Base-by-base conservation (phyloP, 2,797 vertebrate genomes). In the Lacerta bilineata region DNA sequence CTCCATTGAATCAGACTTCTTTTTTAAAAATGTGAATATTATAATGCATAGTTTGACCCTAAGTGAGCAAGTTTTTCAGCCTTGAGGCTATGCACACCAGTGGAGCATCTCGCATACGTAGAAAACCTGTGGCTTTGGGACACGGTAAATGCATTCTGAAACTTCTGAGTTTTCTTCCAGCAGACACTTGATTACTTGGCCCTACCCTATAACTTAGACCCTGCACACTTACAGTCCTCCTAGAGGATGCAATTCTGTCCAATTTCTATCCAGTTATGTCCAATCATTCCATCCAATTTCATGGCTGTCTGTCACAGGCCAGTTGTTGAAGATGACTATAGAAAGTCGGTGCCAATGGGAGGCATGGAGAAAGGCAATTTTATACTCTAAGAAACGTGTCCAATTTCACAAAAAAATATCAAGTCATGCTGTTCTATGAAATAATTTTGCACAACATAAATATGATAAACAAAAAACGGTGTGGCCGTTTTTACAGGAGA, bases 261-360 rank as follows among this genome's bases (percentile, higher is more conserved):
- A 80, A 64, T 85, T 74, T 89, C 43, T 74, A 39, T 80, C 69
- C 23, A 29, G 13, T 85, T 66, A 43, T 75, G 78, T 74, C 78
- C 41, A 81, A 39, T 80, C 71, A 81, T 68, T 66, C 61, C 25
- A 85, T 85, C 77, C 83, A 81, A 76, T 89, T 89, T 80, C 69
- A n/a, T 85, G 77, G 59, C 83, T 85, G 78, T 81, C 78, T 18
- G 68, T 88, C 76, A 88, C 18, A 85, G 59, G n/a, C 39, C 41
- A 41, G 50, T 68, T 75, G 39, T 50, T 29, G 55, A 68, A 81
- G 23, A 80, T 66, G 41, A 43, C 59, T 29, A 10, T 50, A 80
- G 29, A 79, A 36, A 46, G 50, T 39, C 39, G 27, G 39, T 75
- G 9, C 83, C n/a, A 80, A 81, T 74, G 68, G 55, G 66, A 74